Evolutionary conservation across 2,888 invertebrate species (phyloP), one percentile per base, ranked within the genome.

Genomic region (Nomada goodeniana): DNA sequence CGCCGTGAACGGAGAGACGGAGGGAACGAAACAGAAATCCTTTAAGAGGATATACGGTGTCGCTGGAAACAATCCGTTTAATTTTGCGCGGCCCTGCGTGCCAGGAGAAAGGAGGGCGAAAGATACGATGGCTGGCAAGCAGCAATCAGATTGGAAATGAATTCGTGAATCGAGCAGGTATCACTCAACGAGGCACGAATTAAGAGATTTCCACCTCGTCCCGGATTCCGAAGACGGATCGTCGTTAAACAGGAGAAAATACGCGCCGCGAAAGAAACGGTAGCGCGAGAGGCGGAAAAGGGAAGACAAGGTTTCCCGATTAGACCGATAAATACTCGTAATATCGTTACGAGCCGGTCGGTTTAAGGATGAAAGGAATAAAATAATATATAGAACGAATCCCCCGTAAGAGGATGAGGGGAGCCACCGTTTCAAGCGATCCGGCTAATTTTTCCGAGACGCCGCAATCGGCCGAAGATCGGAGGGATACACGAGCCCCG

Each of bases 381-480:
- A 72, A 67, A 67, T 67, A 75, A 70, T 55, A 78, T 74, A 69
- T 50, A 18, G 74, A 67, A 69, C 71, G 75, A 82, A 82, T 82
- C 84, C 72, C 60, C 15, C 13, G 29, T 89, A 90, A 90, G 89
- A 91, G 89, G 90, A 91, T 90, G 82, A 90, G 84, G 57, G 26
- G 1, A 86, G 86, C 83, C 81, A 78, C 78, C 84, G 87, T 90
- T 90, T 82, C 82, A 90, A 92, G 91, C 89, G 89, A 91, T 89
- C 89, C 89, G 84, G 89, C 90, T 89, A 90, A 92, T 91, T 91
- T 92, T 82, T 84, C 84, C 83, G 84, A 83, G 78, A 80, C 80
- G 84, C 75, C 74, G 85, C 80, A 85, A 88, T 87, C 88, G 70
- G 80, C 73, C 68, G 36, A 57, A 82, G 86, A 88, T 84, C 80